Conservation (phyloP, 2,888 invertebrate species). For the Cacoxenus indagator region DNA sequence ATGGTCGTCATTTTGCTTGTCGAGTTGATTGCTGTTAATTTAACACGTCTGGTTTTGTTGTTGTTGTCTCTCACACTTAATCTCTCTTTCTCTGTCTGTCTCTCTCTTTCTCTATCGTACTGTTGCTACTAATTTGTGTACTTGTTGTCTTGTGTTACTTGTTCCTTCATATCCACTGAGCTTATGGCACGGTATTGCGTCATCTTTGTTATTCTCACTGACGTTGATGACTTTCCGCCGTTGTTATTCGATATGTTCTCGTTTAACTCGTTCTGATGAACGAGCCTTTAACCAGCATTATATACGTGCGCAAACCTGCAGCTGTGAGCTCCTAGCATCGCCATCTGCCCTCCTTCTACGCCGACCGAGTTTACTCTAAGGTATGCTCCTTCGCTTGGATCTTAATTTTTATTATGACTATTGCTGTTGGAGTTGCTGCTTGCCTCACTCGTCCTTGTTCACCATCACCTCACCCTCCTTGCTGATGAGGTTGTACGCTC, state of each 20-base stretch:
- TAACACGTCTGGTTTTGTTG: background rate
- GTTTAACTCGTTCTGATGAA: background rate
- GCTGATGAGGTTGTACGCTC: background rate
- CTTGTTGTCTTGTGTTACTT: constrained; percentile 13
- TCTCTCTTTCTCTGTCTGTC: background rate
- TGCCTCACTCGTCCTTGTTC: background rate
- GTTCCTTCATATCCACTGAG: constrained; percentile 1
- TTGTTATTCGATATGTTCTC: constrained; percentile 10
- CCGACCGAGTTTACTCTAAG: background rate
- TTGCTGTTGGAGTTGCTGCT: background rate
- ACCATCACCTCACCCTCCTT: background rate
- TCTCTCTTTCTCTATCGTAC: constrained; percentile 20
- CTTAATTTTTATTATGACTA: background rate
- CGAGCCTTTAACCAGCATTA: constrained; percentile 7
- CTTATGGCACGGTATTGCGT: constrained; percentile 31
- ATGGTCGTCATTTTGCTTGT: constrained; percentile 7
- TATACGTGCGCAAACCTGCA: constrained; percentile 1
- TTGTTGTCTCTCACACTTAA: background rate
- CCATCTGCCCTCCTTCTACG: background rate
- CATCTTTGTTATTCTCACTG: background rate
- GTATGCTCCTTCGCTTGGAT: background rate
- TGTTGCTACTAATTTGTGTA: background rate
- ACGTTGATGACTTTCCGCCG: constrained; percentile 15
- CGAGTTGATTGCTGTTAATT: background rate
- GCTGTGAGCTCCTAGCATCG: constrained; percentile 1